phyloP scores from a whole-genome alignment of 2,888 invertebrate species.

The Dioctria linearis region DNA sequence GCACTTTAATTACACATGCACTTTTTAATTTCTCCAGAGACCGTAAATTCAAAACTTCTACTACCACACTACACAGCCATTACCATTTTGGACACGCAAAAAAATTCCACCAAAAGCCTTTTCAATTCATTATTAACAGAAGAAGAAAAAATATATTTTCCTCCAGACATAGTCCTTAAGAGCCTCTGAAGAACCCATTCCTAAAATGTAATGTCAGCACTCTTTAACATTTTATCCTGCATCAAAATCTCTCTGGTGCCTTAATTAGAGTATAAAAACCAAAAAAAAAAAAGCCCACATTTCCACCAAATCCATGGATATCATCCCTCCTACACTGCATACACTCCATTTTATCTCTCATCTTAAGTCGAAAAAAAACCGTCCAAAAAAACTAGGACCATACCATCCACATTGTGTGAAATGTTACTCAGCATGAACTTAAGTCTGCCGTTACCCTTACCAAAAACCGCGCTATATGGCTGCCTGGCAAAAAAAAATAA shows the following conservation, averaged over 20 bases:
- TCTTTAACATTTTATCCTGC: constrained; percentile 46
- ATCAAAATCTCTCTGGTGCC: constrained; percentile 28
- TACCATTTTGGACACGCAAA: no score
- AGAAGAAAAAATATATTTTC: background rate
- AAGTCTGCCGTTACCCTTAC: background rate
- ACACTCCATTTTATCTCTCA: constrained; percentile 33
- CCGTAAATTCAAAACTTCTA: no score
- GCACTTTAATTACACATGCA: no score
- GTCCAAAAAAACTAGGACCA: constrained; percentile 12
- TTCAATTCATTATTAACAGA: background rate
- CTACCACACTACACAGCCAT: no score
- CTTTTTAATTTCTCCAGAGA: no score
- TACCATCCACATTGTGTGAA: constrained; percentile 21
- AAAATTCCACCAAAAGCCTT: no score
- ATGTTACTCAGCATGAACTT: constrained; percentile 31
- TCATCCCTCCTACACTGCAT: background rate
- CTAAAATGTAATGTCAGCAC: constrained; percentile 40
- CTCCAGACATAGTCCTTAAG: constrained; percentile 37
- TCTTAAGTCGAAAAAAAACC: constrained; percentile 28
- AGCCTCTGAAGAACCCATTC: constrained; percentile 19
- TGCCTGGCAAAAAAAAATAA: background rate
- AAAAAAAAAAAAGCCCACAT: constrained; percentile 11
- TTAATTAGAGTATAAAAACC: constrained; percentile 31
- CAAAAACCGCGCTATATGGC: no score
- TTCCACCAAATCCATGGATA: constrained; percentile 7